These are phyloP conservation scores for Phthorimaea operculella DNA, from an alignment of 1,140 invertebrate species.

Conservation along the genomic window DNA sequence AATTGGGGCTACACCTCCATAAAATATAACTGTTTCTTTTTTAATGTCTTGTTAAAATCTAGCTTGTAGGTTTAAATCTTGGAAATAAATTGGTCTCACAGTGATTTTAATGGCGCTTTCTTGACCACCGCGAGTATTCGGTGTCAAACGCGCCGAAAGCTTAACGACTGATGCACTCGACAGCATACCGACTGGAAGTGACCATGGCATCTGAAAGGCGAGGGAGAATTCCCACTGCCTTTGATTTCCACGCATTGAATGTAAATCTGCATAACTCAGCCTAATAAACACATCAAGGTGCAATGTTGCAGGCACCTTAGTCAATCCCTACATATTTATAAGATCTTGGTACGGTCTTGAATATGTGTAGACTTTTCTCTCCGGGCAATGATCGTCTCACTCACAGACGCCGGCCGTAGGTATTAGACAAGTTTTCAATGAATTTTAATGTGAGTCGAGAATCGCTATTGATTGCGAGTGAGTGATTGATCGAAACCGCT, in stretches of 20 bases:
- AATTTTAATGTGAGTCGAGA: slow-evolving; percentile 40
- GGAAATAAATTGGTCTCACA: no score
- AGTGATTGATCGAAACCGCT: slow-evolving; percentile 23
- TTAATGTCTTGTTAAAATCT: neutral
- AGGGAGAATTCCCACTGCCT: neutral
- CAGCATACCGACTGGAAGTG: no score
- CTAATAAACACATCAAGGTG: slow-evolving; percentile 17
- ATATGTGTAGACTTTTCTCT: slow-evolving; percentile 30
- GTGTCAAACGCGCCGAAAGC: no score
- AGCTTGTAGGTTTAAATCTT: no score
- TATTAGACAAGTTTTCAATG: slow-evolving; percentile 48
- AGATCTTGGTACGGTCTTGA: slow-evolving; percentile 23
- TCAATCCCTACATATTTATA: slow-evolving; percentile 28
- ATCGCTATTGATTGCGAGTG: slow-evolving; percentile 19
- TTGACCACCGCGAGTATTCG: no score
- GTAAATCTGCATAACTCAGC: neutral
- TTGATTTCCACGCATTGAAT: slow-evolving; percentile 2
- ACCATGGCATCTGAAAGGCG: no score
- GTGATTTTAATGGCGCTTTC: no score
- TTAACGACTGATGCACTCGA: no score
- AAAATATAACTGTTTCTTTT: slow-evolving; percentile 1
- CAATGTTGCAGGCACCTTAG: slow-evolving; percentile 3
- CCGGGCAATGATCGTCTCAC: slow-evolving; percentile 28
- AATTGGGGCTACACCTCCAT: neutral
- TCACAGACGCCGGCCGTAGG: slow-evolving; percentile 26